Conservation (phyloP, 2,888 invertebrate genomes). For the Hedychridium roseum region DNA sequence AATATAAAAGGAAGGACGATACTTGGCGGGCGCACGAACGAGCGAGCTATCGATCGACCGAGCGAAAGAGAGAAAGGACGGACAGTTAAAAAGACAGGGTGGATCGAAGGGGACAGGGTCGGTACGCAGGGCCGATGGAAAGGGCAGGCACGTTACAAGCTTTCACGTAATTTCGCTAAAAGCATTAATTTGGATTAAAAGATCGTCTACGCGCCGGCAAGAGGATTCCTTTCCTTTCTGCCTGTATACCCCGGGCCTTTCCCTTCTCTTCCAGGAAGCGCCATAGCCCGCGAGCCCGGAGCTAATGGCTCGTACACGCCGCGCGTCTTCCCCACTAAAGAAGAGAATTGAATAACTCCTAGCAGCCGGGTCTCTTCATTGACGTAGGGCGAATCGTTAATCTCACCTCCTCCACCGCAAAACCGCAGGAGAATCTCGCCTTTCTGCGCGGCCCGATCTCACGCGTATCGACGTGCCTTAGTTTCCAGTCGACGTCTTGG, state of each 20-base stretch:
- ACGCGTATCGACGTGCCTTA: too few relatives aligned
- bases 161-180: conserved; percentile 57
- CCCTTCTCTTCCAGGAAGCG: conserved; percentile 20
- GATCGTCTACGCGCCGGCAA: conserved; percentile 47
- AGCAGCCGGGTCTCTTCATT: too few relatives aligned
- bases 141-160: conserved; percentile 44
- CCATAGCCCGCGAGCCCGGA: conserved; percentile 21
- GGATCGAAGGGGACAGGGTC: conserved; percentile 19
- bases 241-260: conserved; percentile 20
- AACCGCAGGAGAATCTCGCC: too few relatives aligned
- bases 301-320: conserved; percentile 46
- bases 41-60: too few relatives aligned
- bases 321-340: conserved; percentile 19
- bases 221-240: conserved; percentile 35
- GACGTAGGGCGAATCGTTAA: too few relatives aligned
- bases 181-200: conserved; percentile 60
- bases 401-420: too few relatives aligned
- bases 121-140: conserved; percentile 30
- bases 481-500: too few relatives aligned
- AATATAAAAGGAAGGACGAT: too few relatives aligned
- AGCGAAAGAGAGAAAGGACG: conserved; percentile 22
- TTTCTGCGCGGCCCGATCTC: too few relatives aligned
- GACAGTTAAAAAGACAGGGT: conserved; percentile 24
- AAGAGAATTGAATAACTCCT: too few relatives aligned
- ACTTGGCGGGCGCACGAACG: too few relatives aligned